Evolutionary conservation across 2,113 vertebrate genomes (phyloP).

Genomic region (Strix aluco): DNA sequence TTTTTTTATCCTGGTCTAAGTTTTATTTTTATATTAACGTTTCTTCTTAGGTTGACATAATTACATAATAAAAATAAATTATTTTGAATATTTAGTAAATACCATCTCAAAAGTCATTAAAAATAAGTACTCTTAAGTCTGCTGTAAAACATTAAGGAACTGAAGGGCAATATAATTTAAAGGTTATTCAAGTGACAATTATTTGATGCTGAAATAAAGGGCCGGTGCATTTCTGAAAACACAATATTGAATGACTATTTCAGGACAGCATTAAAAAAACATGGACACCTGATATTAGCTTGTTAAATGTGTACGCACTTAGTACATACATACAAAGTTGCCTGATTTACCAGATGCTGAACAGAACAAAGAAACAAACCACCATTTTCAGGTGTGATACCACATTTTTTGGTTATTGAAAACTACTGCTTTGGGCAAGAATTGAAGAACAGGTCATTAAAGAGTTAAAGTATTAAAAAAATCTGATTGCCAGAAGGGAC

Average conservation of each 20-base stretch:
- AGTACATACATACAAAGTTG: not conserved
- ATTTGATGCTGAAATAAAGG: not conserved
- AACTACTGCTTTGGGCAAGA: not conserved
- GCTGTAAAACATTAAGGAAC: not conserved
- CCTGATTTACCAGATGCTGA: not conserved
- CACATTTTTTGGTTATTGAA: not conserved
- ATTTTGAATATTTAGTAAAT: not conserved
- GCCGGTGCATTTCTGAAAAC: not conserved
- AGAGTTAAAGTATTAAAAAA: not conserved
- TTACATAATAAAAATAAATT: not conserved
- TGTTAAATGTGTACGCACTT: not conserved
- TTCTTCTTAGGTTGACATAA: not conserved
- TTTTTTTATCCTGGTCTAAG: not conserved
- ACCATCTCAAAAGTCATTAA: not conserved
- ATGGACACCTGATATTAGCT: not conserved
- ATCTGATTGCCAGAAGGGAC: not conserved
- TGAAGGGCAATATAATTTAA: not conserved
- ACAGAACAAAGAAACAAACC: not conserved
- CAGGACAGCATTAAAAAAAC: not conserved
- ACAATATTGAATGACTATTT: not conserved
- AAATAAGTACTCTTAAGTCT: not conserved
- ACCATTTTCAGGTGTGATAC: not conserved
- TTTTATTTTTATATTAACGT: not conserved
- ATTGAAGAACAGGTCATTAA: not conserved
- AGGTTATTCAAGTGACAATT: not conserved